Evolutionary conservation across 2,888 invertebrate species (phyloP), one percentile per base, ranked within the genome.

Genomic region (Drosophila ezoana): DNA sequence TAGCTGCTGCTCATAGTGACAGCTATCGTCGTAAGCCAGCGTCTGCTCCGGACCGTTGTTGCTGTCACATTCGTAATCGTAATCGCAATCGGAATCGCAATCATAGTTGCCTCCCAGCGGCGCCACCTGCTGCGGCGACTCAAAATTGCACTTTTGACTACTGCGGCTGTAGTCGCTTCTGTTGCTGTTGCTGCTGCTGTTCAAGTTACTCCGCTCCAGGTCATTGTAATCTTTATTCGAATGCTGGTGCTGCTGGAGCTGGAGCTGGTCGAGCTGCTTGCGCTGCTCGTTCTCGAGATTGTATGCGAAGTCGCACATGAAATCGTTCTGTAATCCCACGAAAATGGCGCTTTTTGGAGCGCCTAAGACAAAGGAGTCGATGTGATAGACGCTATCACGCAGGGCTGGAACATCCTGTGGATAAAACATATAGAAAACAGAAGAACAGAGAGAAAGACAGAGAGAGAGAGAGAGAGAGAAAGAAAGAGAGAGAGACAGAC

Each of bases 241-340:
- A n/a, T 37, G 41, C 13, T 47, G 44, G 35, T 51, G 59, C 18
- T 18, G 35, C 35, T 35, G 18, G 2, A 41, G 41, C 53, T 41
- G 53, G 10, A 53, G 33, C 32, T 53, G 41, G 8, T 58, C 35
- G 38, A 56, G 40, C 16, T 20, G 52, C 45, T 49, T 63, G 41
- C 23, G 53, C 32, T 60, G 41, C 18, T 72, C 70, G 33, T 71
- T 69, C 59, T 80, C 79, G 16, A 76, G 72, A 71, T 78, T 84
- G 74, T 87, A 89, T 40, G 76, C 72, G 66, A 89, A 90, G 58
- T 84, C 84, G 74, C 89, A 88, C 57, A 87, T 76, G 73, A 87
- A 90, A 86, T 91, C 91, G 75, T 90, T 91, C 61, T 90, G 91
- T 72, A 92, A 87, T 84, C 91, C 91, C 76, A 92, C 91, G 81